Percentiles rank a stretch among this genome's conserved stretches.
phyloP scores from a whole-genome alignment of 1,140 invertebrate species.

The Procambarus clarkii region DNA sequence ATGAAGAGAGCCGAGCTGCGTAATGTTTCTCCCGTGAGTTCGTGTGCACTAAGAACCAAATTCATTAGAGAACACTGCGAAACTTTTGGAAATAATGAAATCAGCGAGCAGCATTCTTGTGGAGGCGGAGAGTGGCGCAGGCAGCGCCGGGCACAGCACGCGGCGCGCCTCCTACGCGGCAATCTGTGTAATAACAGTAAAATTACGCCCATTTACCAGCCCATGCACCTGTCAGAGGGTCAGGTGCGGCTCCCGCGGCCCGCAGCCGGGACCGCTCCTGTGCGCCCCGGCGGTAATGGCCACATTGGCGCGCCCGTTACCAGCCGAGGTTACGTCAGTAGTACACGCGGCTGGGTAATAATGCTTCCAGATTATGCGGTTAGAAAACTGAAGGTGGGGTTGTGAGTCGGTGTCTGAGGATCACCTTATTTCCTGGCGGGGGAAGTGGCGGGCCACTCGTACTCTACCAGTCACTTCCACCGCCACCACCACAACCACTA shows the following conservation, averaged over 20 bases:
- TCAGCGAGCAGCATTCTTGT: too few species aligned
- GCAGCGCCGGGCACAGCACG: background rate
- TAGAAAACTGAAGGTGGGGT: conserved; percentile 54
- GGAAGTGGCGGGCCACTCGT: background rate
- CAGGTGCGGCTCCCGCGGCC: background rate
- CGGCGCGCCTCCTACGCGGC: background rate
- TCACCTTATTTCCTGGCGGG: conserved; percentile 3
- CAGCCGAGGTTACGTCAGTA: conserved; percentile 10
- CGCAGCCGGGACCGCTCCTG: background rate
- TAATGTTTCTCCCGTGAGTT: too few species aligned
- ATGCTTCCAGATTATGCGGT: conserved; percentile 35
- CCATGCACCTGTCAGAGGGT: conserved; percentile 12
- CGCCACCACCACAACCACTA: background rate
- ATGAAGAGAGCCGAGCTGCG: too few species aligned
- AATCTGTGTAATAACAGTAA: conserved; percentile 33
- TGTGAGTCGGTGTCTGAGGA: background rate
- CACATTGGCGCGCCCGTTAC: background rate
- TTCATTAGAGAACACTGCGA: too few species aligned
- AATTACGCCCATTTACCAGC: conserved; percentile 23
- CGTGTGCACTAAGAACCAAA: too few species aligned
- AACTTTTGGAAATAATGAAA: too few species aligned
- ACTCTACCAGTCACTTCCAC: background rate
- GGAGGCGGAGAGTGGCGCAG: background rate
- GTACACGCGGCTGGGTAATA: conserved; percentile 1
- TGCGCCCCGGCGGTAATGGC: background rate